These are phyloP conservation scores for Euura lappo DNA, from an alignment of 1,140 invertebrate genomes.

Conservation along the genomic window DNA sequence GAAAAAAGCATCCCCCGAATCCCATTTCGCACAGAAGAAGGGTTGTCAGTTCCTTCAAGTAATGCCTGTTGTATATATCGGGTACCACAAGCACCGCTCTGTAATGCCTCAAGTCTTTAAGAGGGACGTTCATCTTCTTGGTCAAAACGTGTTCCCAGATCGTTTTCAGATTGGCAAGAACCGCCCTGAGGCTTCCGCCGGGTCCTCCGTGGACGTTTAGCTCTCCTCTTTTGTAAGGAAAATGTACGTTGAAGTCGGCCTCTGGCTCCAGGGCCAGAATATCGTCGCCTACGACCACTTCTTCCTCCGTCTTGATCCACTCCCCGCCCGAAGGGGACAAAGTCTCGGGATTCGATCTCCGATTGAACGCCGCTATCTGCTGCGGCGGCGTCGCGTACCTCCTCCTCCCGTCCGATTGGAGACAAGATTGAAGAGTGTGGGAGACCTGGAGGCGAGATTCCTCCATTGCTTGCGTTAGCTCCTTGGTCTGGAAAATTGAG, in stretches of 20 bases:
- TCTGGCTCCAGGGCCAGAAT: constrained; percentile 76
- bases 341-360: constrained; percentile 73
- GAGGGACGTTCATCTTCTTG: constrained; percentile 76
- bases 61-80: constrained; percentile 88
- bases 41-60: constrained; percentile 85
- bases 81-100: constrained; percentile 88
- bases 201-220: constrained; percentile 84
- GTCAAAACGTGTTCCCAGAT: constrained; percentile 87
- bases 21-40: constrained; percentile 83
- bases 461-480: constrained; percentile 78
- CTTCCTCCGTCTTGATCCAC: constrained; percentile 68
- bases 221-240: constrained; percentile 86
- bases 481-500: constrained; percentile 60
- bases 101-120: constrained; percentile 81
- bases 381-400: constrained; percentile 85
- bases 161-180: constrained; percentile 83
- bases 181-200: constrained; percentile 83
- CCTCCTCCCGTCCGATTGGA: constrained; percentile 80
- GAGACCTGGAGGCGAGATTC: constrained; percentile 82
- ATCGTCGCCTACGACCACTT: constrained; percentile 72
- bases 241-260: constrained; percentile 83
- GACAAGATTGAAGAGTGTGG: constrained; percentile 82
- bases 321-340: constrained; percentile 61
- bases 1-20: constrained; percentile 88
- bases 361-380: constrained; percentile 85